These are phyloP conservation scores for Gortyna flavago DNA, from an alignment of 2,888 invertebrate species.

Conservation along the genomic window DNA sequence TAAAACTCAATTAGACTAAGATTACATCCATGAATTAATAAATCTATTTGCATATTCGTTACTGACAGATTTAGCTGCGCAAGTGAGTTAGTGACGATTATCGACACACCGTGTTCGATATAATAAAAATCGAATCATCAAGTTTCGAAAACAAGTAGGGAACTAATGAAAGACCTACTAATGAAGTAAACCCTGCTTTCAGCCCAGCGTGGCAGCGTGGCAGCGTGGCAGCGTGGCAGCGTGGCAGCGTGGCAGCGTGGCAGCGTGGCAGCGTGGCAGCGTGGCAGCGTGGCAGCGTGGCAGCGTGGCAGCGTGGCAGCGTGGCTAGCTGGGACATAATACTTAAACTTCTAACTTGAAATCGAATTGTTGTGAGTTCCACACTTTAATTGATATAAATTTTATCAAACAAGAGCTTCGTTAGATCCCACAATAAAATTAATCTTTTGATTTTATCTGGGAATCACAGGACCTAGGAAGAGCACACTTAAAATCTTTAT, in stretches of 20 bases:
- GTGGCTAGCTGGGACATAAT: not conserved
- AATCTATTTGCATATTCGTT: slow-evolving; percentile 21
- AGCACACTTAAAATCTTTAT: not conserved
- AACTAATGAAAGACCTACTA: not conserved
- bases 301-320: too few relatives aligned
- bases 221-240: too few relatives aligned
- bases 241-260: too few relatives aligned
- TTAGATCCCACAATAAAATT: not conserved
- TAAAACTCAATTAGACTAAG: slow-evolving; percentile 29
- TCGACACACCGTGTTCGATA: too few relatives aligned
- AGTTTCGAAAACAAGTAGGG: too few relatives aligned
- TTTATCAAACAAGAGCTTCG: not conserved
- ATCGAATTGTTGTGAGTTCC: not conserved
- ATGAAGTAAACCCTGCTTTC: not conserved
- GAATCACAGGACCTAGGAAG: not conserved
- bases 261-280: too few relatives aligned
- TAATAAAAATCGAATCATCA: too few relatives aligned
- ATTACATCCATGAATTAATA: slow-evolving; percentile 33
- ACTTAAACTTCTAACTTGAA: not conserved
- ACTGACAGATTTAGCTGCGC: not conserved
- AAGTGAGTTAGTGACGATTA: slow-evolving; percentile 14
- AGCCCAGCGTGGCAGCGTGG: too few relatives aligned
- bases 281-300: too few relatives aligned
- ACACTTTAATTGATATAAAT: not conserved
- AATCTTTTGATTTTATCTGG: not conserved